phyloP scores from a whole-genome alignment of 64 coral and sea anemone genomes.

The Porites australiensis region DNA sequence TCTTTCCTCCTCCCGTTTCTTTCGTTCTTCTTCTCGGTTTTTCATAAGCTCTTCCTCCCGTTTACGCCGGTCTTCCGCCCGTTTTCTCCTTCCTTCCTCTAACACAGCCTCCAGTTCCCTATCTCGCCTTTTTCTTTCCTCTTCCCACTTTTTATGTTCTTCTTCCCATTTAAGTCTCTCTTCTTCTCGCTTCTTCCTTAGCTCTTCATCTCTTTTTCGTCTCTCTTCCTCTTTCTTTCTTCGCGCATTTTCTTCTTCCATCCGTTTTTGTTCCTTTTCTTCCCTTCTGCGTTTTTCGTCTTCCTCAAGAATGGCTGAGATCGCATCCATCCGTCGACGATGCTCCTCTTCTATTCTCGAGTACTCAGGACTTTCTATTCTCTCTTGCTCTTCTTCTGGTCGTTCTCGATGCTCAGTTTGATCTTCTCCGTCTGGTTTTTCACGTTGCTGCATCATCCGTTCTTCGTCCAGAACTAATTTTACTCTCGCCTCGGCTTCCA shows the following conservation, averaged over 20 bases:
- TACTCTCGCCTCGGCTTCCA: conserved; percentile 1
- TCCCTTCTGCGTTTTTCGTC: conserved; percentile 11
- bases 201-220: conserved; percentile 11
- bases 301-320: background rate
- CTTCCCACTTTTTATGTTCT: conserved; percentile 50
- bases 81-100: conserved; percentile 23
- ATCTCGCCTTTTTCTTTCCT: conserved; percentile 53
- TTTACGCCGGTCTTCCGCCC: conserved; percentile 1
- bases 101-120: conserved; percentile 19
- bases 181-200: conserved; percentile 27
- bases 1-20: conserved; percentile 25
- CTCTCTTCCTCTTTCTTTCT: conserved; percentile 46
- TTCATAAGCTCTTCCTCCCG: conserved; percentile 30
- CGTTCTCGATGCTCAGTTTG: background rate
- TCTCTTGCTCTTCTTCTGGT: background rate
- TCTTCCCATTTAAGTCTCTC: conserved; percentile 42
- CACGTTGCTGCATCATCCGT: background rate
- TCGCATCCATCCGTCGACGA: conserved; percentile 18
- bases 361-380: background rate
- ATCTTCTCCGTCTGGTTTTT: conserved; percentile 49
- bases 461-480: conserved; percentile 23
- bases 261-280: conserved; percentile 13
- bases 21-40: conserved; percentile 27
- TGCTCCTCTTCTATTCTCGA: conserved; percentile 44
- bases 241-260: background rate